Evolutionary conservation across 2,797 vertebrate genomes (phyloP), one percentile per base, ranked within the genome.

Genomic region (Pangasius krempfi): DNA sequence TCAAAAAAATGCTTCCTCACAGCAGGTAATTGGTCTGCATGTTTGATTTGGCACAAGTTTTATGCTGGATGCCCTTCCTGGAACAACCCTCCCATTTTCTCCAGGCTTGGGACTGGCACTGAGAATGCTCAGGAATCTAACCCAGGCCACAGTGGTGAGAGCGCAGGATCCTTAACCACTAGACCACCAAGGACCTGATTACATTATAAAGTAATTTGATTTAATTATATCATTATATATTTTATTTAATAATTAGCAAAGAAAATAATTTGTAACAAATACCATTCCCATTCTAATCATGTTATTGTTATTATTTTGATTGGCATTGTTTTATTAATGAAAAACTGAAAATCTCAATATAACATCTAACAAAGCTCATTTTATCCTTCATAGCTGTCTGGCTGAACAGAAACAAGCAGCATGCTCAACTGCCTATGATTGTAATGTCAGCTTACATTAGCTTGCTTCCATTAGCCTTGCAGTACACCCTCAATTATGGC

Each of bases 381-480:
- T 82, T 44, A 16, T 12, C 47, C 22, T 86, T 75, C 22, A 70
- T 75, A 58, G 68, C 75, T 70, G 73, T 88, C 47, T 64, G 37
- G 58, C 80, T 80, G 20, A 75, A 89, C 7, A 80, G 75, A 44
- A 85, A 86, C 76, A 89, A 89, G 81, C 60, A 87, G 47, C 37
- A 44, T 82, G 56, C 80, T 82, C 84, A 66, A 37, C 58, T 73
- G 80, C 58, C 22, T 56, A 87, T 88, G 91, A 90, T 92, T 82
- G 82, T 88, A 88, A 92, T 92, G 89, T 93, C 85, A 92, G 88
- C 54, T 80, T 90, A 80, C 90, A 92, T 93, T 92, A 92, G 91
- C 91, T 89, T 30, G 25, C 92, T 90, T 94, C 93, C 95, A 96
- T 95, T 96, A 95, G 93, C 92, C 90, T 92, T 73, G 56, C 89